Conservation (phyloP, 2,888 invertebrate genomes). For the Hirtodrosophila trivittata region DNA sequence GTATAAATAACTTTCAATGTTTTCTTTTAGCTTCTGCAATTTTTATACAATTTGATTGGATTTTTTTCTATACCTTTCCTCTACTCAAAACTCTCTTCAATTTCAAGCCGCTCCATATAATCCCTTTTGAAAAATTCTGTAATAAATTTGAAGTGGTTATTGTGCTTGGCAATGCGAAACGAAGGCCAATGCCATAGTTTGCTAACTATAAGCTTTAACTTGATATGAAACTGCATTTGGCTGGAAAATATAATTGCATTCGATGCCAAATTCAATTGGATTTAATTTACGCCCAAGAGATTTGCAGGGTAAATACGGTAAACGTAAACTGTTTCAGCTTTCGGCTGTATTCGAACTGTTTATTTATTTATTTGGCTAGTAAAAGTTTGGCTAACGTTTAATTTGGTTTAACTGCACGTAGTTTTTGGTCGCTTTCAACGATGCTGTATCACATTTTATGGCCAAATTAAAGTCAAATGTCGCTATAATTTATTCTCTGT, state of each 20-base stretch:
- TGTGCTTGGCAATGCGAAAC: no score
- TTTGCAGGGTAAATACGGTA: slow-evolving; percentile 48
- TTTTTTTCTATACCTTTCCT: no score
- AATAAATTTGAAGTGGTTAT: no score
- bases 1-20: no score
- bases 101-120: no score
- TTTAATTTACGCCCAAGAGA: slow-evolving; percentile 44
- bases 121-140: no score
- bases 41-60: no score
- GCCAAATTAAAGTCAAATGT: slow-evolving; percentile 67
- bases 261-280: slow-evolving; percentile 37
- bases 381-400: slow-evolving; percentile 35
- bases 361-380: slow-evolving; percentile 4
- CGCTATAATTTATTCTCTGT: slow-evolving; percentile 38
- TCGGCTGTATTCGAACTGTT: slow-evolving; percentile 9
- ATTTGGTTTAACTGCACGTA: slow-evolving; percentile 52
- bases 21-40: no score
- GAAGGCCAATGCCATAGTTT: no score
- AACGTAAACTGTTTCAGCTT: slow-evolving; percentile 34
- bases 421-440: slow-evolving; percentile 1
- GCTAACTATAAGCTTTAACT: neutral
- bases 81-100: no score
- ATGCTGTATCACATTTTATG: slow-evolving; percentile 46
- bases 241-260: slow-evolving; percentile 11
- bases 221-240: slow-evolving; percentile 13